These are phyloP conservation scores for Drosophila dunni DNA, from an alignment of 1,140 invertebrate species.

Conservation along the genomic window DNA sequence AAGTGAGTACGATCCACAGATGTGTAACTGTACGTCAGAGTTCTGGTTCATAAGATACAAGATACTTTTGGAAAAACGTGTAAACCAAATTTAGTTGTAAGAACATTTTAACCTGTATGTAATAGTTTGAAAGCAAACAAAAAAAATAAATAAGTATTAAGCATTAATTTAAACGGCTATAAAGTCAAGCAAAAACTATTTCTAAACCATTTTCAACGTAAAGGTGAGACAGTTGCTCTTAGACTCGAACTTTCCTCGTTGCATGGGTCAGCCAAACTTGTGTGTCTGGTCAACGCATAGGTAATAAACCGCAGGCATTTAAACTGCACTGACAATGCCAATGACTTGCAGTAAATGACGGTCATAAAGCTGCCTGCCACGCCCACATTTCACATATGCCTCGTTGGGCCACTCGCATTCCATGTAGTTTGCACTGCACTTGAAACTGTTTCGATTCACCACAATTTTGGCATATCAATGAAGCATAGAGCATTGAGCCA, in stretches of 20 bases:
- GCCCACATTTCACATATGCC: background rate
- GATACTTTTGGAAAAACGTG: background rate
- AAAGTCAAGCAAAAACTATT: no score
- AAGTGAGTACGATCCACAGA: constrained; percentile 3
- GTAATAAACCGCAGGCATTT: constrained; percentile 43
- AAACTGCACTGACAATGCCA: constrained; percentile 36
- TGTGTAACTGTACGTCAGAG: background rate
- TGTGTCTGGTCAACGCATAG: background rate
- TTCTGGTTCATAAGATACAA: constrained; percentile 7
- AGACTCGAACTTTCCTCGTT: no score
- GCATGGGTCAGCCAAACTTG: no score
- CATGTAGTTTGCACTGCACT: constrained; percentile 2
- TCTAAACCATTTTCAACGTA: no score
- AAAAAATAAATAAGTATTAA: constrained; percentile 4
- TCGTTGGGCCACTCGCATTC: background rate
- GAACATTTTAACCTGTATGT: constrained; percentile 12
- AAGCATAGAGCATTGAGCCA: constrained; percentile 25
- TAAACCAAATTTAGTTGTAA: constrained; percentile 23
- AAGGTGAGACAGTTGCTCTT: no score
- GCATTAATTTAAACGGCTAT: background rate
- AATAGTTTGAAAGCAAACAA: constrained; percentile 17
- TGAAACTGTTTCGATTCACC: background rate
- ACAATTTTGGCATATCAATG: constrained; percentile 65
- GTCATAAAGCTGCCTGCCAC: background rate
- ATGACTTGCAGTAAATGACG: background rate